Conservation (phyloP, 2,888 invertebrate genomes). For the Mythimna vitellina region DNA sequence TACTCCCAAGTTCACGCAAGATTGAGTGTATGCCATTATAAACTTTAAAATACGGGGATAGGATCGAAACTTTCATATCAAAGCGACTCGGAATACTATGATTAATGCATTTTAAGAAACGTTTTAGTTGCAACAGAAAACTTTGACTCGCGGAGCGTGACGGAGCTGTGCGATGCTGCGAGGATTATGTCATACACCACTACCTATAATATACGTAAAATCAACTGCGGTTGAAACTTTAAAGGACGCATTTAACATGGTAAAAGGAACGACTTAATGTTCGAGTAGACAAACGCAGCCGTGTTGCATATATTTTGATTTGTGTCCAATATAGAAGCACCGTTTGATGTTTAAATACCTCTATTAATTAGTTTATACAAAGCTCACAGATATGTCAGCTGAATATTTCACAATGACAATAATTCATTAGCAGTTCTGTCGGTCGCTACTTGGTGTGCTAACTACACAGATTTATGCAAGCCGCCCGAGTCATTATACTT, state of each 20-base stretch:
- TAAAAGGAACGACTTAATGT: constrained; percentile 39
- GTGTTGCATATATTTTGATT: constrained; percentile 22
- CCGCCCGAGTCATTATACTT: constrained; percentile 70
- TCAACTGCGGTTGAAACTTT: constrained; percentile 62
- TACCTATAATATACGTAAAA: constrained; percentile 63
- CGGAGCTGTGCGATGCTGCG: constrained; percentile 73
- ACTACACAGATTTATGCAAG: constrained; percentile 71
- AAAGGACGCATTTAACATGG: constrained; percentile 45
- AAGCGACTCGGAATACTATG: constrained; percentile 75
- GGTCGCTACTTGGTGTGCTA: constrained; percentile 48
- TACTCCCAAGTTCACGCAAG: constrained; percentile 75
- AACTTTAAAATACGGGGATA: constrained; percentile 75
- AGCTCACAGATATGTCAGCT: constrained; percentile 30
- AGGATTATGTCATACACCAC: constrained; percentile 69
- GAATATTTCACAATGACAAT: constrained; percentile 56
- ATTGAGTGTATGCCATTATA: constrained; percentile 69
- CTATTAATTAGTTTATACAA: constrained; percentile 33
- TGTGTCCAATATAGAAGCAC: constrained; percentile 29
- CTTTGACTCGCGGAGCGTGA: constrained; percentile 82
- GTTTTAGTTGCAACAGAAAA: constrained; percentile 83
- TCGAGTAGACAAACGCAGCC: constrained; percentile 19
- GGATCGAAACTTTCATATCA: constrained; percentile 75
- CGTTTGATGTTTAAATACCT: constrained; percentile 48
- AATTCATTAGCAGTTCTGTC: constrained; percentile 65
- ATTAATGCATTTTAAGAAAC: constrained; percentile 85